Evolutionary conservation across 2,113 vertebrate genomes (phyloP), one percentile per base, ranked within the genome.

Genomic region (Asarcornis scutulata): DNA sequence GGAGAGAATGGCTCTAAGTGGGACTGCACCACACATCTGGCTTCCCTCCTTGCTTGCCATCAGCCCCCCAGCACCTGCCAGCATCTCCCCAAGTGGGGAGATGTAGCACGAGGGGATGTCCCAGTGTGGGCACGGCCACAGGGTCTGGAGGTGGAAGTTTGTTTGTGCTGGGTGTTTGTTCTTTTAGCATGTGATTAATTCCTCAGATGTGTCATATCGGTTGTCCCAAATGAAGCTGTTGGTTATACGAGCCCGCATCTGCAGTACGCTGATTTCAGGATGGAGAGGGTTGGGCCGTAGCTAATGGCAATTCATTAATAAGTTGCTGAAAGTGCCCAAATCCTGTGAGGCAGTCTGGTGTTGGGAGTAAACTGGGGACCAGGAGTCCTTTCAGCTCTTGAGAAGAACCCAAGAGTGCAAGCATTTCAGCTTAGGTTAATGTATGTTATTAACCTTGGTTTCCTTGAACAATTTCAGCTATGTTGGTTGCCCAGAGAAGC

Each of bases 31-130:
- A 10, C 13, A 8, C 17, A 10, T 71, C 36, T 69, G 88, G 48
- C 31, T 29, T 1, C 2, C 0, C 55, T 64, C 58, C 66, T 82
- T 1, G 0, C 2, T 1, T 44, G 67, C 62, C 12, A 3, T 58
- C 46, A 62, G 9, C 5, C 32, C n/a, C 4, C 5, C 22, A 34
- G 31, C 26, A 9, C 21, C 36, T 22, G 52, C 52, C 27, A 5
- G 29, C 11, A 29, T 56, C 23, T 74, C 14, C 10, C 29, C 6
- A 29, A 29, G 8, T 31, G 26, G 21, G 80, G 36, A 40, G 29
- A 77, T 64, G 9, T 25, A 22, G 53, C 25, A 44, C 48, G 25
- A 55, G 38, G 74, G 46, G 15, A 29, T 77, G 58, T 36, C 26
- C 27, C 50, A 20, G 46, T 22, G 16, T 22, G 34, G 69, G 50